Conservation (phyloP, 2,888 invertebrate species). For the Nephrocerus scutellatus region DNA sequence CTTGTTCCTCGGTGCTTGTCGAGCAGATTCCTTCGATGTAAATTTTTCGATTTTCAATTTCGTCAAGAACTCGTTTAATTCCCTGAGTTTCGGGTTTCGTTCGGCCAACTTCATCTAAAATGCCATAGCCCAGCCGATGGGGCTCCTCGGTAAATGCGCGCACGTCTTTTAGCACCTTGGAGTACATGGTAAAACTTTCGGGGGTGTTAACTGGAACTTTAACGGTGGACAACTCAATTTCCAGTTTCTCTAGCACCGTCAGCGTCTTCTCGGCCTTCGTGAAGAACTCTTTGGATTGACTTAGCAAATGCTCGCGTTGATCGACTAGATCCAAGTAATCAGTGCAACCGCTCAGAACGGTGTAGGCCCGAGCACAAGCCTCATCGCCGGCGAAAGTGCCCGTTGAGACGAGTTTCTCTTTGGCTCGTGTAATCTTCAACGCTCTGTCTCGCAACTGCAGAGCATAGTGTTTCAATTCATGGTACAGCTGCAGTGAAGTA, state of each 20-base stretch:
- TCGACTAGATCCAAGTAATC: constrained; percentile 67
- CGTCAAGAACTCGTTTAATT: constrained; percentile 59
- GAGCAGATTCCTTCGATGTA: constrained; percentile 57
- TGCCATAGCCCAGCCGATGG: constrained; percentile 63
- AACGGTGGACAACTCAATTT: constrained; percentile 61
- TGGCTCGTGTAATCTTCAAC: constrained; percentile 67
- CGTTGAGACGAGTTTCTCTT: constrained; percentile 64
- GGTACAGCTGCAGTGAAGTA: constrained; percentile 60
- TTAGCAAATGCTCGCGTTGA: constrained; percentile 59
- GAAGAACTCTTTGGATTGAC: constrained; percentile 66
- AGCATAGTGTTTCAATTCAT: constrained; percentile 63
- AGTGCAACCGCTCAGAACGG: constrained; percentile 58
- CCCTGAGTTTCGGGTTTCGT: constrained; percentile 61
- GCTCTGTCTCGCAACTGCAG: constrained; percentile 68
- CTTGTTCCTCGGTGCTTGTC: constrained; percentile 61
- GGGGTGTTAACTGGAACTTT: constrained; percentile 60
- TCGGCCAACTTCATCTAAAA: constrained; percentile 62
- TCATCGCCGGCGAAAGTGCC: constrained; percentile 66
- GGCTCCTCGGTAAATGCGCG: constrained; percentile 61
- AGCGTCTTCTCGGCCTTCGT: constrained; percentile 64
- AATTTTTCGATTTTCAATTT: constrained; percentile 67
- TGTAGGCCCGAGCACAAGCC: constrained; percentile 60
- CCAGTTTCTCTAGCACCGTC: constrained; percentile 65
- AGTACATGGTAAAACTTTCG: constrained; percentile 61
- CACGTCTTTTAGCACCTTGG: constrained; percentile 58